A percentile compares a stretch with the other conserved stretches of the same genome.
Evolutionary conservation across 2,797 vertebrate genomes (phyloP).

Genomic region (Buceros bicornis): DNA sequence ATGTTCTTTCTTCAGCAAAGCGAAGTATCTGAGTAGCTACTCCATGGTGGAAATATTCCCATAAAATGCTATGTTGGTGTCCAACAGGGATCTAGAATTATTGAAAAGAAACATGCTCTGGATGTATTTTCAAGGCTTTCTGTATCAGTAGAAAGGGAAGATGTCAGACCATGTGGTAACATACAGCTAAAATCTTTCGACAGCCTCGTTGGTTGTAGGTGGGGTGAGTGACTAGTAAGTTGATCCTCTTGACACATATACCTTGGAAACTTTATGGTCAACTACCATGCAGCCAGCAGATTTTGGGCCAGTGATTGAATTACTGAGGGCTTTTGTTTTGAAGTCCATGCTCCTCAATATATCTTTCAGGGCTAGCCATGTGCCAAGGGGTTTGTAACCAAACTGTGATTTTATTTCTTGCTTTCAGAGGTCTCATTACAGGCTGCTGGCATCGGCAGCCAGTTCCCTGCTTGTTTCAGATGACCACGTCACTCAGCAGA

Average conservation of each 20-base stretch:
- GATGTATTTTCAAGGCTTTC: not conserved
- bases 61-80: not conserved
- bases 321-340: constrained; percentile 45
- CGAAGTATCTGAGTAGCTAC: not conserved
- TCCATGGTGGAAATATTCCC: not conserved
- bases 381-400: constrained; percentile 33
- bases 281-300: constrained; percentile 8
- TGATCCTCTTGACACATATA: constrained; percentile 9
- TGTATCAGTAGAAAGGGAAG: not conserved
- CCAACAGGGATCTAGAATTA: not conserved
- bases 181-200: not conserved
- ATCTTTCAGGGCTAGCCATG: constrained; percentile 52
- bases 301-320: constrained; percentile 44
- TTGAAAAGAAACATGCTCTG: not conserved
- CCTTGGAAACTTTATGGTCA: constrained; percentile 27
- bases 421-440: constrained; percentile 49
- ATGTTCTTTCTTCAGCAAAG: constrained; percentile 1
- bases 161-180: not conserved
- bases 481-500: constrained; percentile 19
- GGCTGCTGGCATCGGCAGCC: not conserved
- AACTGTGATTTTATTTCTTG: constrained; percentile 13
- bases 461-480: constrained; percentile 1
- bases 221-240: not conserved
- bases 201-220: not conserved
- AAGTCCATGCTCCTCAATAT: constrained; percentile 22